These are phyloP conservation scores for Meliscaeva auricollis DNA, from an alignment of 2,888 invertebrate species.

Conservation along the genomic window DNA sequence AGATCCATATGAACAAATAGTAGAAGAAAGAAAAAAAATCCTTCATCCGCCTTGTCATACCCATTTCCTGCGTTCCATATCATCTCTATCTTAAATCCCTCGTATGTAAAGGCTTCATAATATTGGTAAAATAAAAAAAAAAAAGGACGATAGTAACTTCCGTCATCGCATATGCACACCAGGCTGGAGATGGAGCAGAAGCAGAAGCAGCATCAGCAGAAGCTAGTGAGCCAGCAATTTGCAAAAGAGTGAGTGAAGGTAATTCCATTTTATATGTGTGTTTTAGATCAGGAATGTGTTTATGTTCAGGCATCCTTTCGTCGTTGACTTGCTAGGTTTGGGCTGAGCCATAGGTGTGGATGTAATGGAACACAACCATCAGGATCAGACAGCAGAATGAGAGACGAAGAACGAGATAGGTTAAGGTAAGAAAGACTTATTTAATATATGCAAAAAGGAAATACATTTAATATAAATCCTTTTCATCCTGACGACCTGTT, in stretches of 20 bases:
- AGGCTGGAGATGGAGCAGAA: slow-evolving; percentile 14
- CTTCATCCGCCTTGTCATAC: slow-evolving; percentile 37
- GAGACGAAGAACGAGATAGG: not conserved
- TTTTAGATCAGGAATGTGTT: slow-evolving; percentile 45
- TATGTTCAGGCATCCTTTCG: slow-evolving; percentile 37
- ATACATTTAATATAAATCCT: slow-evolving; percentile 75
- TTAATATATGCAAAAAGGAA: slow-evolving; percentile 73
- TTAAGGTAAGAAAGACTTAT: slow-evolving; percentile 48
- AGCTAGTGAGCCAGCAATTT: slow-evolving; percentile 56
- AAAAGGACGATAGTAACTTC: slow-evolving; percentile 58
- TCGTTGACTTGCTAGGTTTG: slow-evolving; percentile 25
- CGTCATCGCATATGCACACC: slow-evolving; percentile 51
- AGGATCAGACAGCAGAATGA: not conserved
- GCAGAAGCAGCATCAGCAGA: slow-evolving; percentile 17
- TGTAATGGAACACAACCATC: not conserved
- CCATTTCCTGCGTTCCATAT: slow-evolving; percentile 49
- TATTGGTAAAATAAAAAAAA: slow-evolving; percentile 58
- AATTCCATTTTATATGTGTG: slow-evolving; percentile 42
- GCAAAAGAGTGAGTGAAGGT: slow-evolving; percentile 50
- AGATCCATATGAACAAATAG: slow-evolving; percentile 1
- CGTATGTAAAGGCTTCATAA: slow-evolving; percentile 9
- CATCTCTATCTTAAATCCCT: slow-evolving; percentile 22
- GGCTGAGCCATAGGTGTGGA: not conserved
- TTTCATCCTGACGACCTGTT: slow-evolving; percentile 75
- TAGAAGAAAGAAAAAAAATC: slow-evolving; percentile 7